Percentiles rank a stretch among this genome's conserved stretches.
These are phyloP conservation scores for Tipula vernalis DNA, from an alignment of 2,888 invertebrate genomes.

Conservation along the genomic window DNA sequence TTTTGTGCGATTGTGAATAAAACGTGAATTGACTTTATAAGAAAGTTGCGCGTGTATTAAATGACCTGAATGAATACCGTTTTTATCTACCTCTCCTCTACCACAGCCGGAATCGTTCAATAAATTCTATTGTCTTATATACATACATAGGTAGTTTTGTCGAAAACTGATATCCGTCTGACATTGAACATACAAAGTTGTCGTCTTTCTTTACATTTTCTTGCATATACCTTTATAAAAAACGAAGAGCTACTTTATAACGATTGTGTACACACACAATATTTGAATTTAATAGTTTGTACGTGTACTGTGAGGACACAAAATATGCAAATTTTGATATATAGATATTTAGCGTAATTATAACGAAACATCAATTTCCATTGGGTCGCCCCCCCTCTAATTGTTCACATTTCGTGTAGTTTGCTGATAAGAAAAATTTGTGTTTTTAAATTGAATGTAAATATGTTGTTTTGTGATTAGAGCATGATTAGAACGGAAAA, in stretches of 20 bases:
- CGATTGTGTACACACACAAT: background rate
- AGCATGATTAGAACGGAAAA: background rate
- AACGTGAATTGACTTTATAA: background rate
- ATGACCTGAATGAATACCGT: too few relatives aligned
- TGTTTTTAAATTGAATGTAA: background rate
- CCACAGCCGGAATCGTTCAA: background rate
- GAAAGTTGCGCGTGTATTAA: background rate
- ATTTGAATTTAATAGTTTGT: background rate
- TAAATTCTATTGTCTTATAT: background rate
- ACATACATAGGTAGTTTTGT: background rate
- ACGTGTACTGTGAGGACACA: background rate
- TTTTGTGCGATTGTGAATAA: background rate
- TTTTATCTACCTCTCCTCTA: too few relatives aligned
- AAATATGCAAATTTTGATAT: background rate
- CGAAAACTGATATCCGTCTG: background rate
- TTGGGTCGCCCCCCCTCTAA: background rate
- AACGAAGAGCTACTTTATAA: background rate
- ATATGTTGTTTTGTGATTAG: too few relatives aligned
- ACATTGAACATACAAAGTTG: background rate
- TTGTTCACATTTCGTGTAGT: background rate
- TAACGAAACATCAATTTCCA: background rate
- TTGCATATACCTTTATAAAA: background rate
- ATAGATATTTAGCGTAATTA: background rate
- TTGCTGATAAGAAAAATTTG: background rate
- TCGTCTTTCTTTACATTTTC: background rate